Percentiles rank a stretch among this genome's conserved stretches.
Conservation (phyloP, 53 echinoderm and acorn worm genomes). For the Holothuria scabra region DNA sequence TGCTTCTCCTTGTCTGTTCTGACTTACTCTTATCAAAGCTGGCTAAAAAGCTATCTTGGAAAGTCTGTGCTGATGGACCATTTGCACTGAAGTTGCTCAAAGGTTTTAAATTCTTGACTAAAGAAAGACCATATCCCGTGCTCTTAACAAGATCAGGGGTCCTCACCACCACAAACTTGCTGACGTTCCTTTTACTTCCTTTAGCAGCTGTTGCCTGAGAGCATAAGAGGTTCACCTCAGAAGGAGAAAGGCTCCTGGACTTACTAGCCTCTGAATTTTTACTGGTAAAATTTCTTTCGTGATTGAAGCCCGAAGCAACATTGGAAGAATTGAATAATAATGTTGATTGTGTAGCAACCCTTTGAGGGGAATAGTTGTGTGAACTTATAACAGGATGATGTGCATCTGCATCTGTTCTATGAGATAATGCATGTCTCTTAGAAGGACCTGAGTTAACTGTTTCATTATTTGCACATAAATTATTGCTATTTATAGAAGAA, state of each 20-base stretch:
- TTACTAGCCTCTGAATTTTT: not conserved
- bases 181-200: not conserved
- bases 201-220: conserved; percentile 19
- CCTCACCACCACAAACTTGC: conserved; percentile 43
- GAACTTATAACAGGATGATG: no score
- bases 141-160: conserved; percentile 38
- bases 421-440: no score
- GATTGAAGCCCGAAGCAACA: no score
- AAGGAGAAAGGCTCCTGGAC: conserved; percentile 6
- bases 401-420: no score
- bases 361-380: no score
- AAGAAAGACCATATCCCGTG: conserved; percentile 33
- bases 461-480: no score
- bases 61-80: conserved; percentile 20
- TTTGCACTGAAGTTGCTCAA: conserved; percentile 10
- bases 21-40: no score
- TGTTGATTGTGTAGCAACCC: no score
- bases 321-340: no score
- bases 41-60: conserved; percentile 28
- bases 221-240: conserved; percentile 10
- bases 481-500: not conserved
- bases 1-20: no score
- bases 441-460: no score
- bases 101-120: conserved; percentile 10
- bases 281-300: no score